A percentile compares a stretch with the other conserved stretches of the same genome.
Conservation (phyloP, 2,797 vertebrate species). For the Petrocephalus schoutedeni region DNA sequence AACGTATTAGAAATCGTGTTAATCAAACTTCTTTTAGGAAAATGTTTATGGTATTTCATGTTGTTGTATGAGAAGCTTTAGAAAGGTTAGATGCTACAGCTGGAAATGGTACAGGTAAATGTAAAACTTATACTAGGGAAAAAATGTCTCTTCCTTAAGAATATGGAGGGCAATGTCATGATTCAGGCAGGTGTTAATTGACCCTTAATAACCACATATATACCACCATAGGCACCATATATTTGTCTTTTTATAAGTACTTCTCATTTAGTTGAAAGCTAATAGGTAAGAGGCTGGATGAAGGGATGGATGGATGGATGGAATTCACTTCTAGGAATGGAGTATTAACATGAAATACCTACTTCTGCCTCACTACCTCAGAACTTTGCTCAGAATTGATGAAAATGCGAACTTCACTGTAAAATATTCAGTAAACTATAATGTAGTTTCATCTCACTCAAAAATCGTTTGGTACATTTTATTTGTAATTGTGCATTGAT, state of each 20-base stretch:
- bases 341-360: too few species aligned
- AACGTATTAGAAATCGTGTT: background rate
- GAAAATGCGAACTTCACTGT: background rate
- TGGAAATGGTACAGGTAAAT: constrained; percentile 66
- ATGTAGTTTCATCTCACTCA: background rate
- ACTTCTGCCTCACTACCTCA: too few species aligned
- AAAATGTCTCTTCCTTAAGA: constrained; percentile 93
- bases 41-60: background rate
- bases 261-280: too few species aligned
- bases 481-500: constrained; percentile 53
- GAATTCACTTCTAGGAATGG: too few species aligned
- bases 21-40: background rate
- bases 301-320: too few species aligned
- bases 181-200: constrained; percentile 70
- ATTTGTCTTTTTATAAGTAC: background rate
- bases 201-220: background rate
- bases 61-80: constrained; percentile 54
- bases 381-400: background rate
- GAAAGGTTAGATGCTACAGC: constrained; percentile 67
- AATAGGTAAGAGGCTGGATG: too few species aligned
- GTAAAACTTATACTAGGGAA: constrained; percentile 94
- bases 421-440: background rate
- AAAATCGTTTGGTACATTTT: background rate
- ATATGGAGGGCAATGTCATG: constrained; percentile 92
- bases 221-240: background rate